phyloP scores from a whole-genome alignment of 30 jellyfish, hydroid and myxozoan species.

The Pelagia noctiluca region DNA sequence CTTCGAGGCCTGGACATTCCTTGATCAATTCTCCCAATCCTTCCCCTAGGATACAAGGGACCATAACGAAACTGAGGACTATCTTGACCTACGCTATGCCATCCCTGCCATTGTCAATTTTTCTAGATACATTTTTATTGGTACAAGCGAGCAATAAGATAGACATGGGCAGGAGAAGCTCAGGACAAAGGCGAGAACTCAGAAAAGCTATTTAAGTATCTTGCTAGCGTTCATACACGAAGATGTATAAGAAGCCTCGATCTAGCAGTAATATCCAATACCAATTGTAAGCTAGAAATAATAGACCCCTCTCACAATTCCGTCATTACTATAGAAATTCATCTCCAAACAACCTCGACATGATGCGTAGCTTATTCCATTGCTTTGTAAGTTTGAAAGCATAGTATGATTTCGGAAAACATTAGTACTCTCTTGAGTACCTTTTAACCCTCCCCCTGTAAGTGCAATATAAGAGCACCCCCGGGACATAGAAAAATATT shows the following conservation, averaged over 20 bases:
- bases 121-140: background rate
- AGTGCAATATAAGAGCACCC: background rate
- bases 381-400: background rate
- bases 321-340: too few relatives aligned
- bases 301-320: too few relatives aligned
- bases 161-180: background rate
- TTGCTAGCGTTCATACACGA: too few relatives aligned
- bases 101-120: background rate
- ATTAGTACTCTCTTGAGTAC: background rate
- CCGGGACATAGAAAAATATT: background rate
- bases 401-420: background rate
- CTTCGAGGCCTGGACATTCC: constrained; percentile 27
- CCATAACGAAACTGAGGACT: background rate
- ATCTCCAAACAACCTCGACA: too few relatives aligned
- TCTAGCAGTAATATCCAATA: too few relatives aligned
- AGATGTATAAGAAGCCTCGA: too few relatives aligned
- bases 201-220: background rate
- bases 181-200: background rate
- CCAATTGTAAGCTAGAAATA: too few relatives aligned
- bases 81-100: background rate
- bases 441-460: background rate
- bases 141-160: background rate
- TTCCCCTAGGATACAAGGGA: constrained; percentile 19
- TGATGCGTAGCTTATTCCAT: too few relatives aligned
- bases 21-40: constrained; percentile 14